A percentile compares a stretch with the other conserved stretches of the same genome.
Conservation (phyloP, 2,888 invertebrate genomes). For the Cheilosia scutellata region DNA sequence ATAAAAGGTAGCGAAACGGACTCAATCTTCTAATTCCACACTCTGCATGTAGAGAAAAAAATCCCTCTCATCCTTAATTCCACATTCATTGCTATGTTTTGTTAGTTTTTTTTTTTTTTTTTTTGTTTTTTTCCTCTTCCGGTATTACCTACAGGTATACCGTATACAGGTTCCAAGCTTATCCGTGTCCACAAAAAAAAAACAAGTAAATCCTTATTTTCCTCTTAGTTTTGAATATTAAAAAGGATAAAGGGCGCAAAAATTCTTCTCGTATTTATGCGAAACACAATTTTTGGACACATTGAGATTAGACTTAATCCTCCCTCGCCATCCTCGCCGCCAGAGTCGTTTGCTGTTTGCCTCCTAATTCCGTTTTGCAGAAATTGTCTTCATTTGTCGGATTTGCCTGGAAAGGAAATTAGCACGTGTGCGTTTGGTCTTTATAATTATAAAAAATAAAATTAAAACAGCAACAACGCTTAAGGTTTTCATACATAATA, state of each 20-base stretch:
- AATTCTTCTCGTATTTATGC: constrained; percentile 53
- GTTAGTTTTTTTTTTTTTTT: constrained; percentile 25
- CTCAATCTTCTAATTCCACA: constrained; percentile 68
- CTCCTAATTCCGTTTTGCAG: constrained; percentile 43
- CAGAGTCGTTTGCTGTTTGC: constrained; percentile 44
- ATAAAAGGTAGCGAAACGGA: constrained; percentile 70
- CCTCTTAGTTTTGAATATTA: constrained; percentile 69
- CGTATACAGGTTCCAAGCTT: not conserved
- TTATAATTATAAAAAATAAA: constrained; percentile 41
- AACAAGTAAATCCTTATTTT: constrained; percentile 58
- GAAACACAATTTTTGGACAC: constrained; percentile 66
- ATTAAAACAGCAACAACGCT: constrained; percentile 14
- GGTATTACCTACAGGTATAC: constrained; percentile 45
- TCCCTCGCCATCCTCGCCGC: not conserved
- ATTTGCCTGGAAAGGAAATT: constrained; percentile 32
- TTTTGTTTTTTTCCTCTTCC: constrained; percentile 40
- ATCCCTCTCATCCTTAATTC: constrained; percentile 62
- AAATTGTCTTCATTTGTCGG: constrained; percentile 29
- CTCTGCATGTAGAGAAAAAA: constrained; percentile 44
- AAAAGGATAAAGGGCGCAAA: constrained; percentile 70
- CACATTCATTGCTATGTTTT: constrained; percentile 57
- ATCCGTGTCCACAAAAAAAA: constrained; percentile 20
- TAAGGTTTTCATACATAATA: not conserved
- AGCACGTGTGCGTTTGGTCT: constrained; percentile 68
- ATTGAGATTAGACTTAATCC: constrained; percentile 69